Base-by-base conservation (phyloP, 2,888 invertebrate species). In the Andrena fulva region DNA sequence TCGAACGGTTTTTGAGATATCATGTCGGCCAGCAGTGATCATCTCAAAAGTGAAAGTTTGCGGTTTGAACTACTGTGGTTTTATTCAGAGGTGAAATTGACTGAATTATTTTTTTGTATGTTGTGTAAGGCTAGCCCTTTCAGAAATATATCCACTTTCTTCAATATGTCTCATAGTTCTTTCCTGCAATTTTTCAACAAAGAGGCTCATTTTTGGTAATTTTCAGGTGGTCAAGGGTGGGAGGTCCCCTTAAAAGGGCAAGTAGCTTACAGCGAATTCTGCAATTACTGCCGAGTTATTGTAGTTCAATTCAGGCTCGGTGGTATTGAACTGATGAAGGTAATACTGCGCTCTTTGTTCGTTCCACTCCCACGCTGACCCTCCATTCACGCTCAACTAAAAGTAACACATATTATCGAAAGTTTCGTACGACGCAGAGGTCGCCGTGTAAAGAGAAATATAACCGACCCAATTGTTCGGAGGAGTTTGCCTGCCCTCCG, bases 291-390 rank as follows among this genome's bases (percentile, higher is more conserved):
- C 92, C 0, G 95, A 94, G 91, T 97, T 97, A 78, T 96, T 95
- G 95, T 97, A 97, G 94, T 98, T 98, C 4, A 99, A 95, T 92
- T 98, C 98, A 0, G 98, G 97, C 90, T 96, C 96, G 20, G 95
- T 94, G 0, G 92, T 93, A 0, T 95, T 95, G 89, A 96, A 97
- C 89, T 97, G 97, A 80, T 98, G 97, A 70, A 98, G 95, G 93
- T 98, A 98, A 94, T 95, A 98, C 92, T 97, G 95, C 35, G 95
- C 91, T 75, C 97, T 95, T 1, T 91, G 90, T 0, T 94, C 94
- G 78, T 96, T 96, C 94, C 95, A 97, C 52, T 94, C 94, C 98
- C 98, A 98, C 0, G 97, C 97, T 0, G 96, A 94, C 10, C 94
- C 95, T 80, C 95, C 95, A 87, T 95, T 94, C 2, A 95, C 93